A percentile compares a stretch with the other conserved stretches of the same genome.
These are phyloP conservation scores for Leptodactylus fuscus DNA, from an alignment of 2,113 vertebrate genomes.

Conservation along the genomic window DNA sequence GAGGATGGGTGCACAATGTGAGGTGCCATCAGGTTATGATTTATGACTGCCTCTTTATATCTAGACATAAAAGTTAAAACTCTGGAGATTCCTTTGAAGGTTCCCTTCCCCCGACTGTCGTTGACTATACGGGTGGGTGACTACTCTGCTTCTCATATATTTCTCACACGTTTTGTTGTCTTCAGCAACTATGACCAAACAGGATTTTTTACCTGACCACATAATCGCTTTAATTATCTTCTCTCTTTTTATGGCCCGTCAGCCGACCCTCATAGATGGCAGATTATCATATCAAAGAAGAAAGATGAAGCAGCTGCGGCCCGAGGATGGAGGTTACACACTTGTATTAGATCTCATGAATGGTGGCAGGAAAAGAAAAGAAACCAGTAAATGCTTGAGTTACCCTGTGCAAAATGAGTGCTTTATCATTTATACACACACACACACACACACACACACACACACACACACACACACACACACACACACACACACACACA, in stretches of 20 bases:
- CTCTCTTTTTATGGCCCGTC: neutral
- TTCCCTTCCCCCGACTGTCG: neutral
- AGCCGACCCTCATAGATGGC: neutral
- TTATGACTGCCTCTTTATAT: neutral
- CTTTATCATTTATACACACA: too few relatives aligned
- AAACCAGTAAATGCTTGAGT: too few relatives aligned
- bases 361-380: neutral
- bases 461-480: too few relatives aligned
- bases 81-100: neutral
- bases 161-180: neutral
- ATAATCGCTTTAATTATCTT: neutral
- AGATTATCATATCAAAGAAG: slow-evolving; percentile 1
- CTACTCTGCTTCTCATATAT: neutral
- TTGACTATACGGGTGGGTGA: neutral
- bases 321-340: slow-evolving; percentile 4
- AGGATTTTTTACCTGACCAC: neutral
- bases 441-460: too few relatives aligned
- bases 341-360: too few relatives aligned
- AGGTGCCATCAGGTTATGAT: neutral
- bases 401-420: too few relatives aligned
- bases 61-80: neutral
- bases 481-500: too few relatives aligned
- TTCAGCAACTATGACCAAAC: neutral
- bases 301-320: neutral
- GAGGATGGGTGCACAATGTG: neutral